Percentiles rank a stretch among this genome's conserved stretches.
These are phyloP conservation scores for Pachyseris speciosa DNA, from an alignment of 64 coral and sea anemone genomes.

Conservation along the genomic window DNA sequence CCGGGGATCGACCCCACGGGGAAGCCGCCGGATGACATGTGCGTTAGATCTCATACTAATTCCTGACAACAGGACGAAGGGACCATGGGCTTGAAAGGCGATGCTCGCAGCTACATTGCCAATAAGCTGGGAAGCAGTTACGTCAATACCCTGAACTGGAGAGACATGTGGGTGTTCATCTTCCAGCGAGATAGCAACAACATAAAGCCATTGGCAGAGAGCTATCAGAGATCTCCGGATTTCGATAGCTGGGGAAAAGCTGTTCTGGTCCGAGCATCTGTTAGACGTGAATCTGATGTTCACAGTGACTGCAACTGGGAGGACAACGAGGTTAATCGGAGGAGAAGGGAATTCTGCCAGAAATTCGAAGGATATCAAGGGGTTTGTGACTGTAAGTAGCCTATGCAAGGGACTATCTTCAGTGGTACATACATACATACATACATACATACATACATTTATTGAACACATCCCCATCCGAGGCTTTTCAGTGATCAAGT, in stretches of 20 bases:
- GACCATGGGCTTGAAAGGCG: slow-evolving; percentile 32
- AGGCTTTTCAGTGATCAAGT: too few species aligned
- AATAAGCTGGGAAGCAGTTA: slow-evolving; percentile 67
- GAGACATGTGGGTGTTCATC: slow-evolving; percentile 82
- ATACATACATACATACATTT: too few species aligned
- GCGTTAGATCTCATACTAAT: neutral
- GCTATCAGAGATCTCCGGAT: slow-evolving; percentile 44
- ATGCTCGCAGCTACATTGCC: slow-evolving; percentile 46
- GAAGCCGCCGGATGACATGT: too few species aligned
- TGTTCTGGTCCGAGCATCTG: slow-evolving; percentile 49
- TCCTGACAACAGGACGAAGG: slow-evolving; percentile 57
- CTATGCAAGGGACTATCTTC: too few species aligned
- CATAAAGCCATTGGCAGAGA: slow-evolving; percentile 37
- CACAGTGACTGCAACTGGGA: slow-evolving; percentile 18
- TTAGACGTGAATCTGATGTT: neutral
- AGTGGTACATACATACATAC: too few species aligned
- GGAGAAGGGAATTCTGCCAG: slow-evolving; percentile 71
- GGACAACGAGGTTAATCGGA: slow-evolving; percentile 1
- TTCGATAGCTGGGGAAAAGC: slow-evolving; percentile 45
- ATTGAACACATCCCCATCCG: too few species aligned
- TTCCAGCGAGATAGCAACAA: slow-evolving; percentile 35
- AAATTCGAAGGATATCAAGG: slow-evolving; percentile 72
- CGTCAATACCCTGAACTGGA: slow-evolving; percentile 52
- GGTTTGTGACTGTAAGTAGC: slow-evolving; percentile 77
- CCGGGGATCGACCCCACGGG: too few species aligned